Evolutionary conservation across 1,140 invertebrate species (phyloP).

Genomic region (Octopus sinensis): DNA sequence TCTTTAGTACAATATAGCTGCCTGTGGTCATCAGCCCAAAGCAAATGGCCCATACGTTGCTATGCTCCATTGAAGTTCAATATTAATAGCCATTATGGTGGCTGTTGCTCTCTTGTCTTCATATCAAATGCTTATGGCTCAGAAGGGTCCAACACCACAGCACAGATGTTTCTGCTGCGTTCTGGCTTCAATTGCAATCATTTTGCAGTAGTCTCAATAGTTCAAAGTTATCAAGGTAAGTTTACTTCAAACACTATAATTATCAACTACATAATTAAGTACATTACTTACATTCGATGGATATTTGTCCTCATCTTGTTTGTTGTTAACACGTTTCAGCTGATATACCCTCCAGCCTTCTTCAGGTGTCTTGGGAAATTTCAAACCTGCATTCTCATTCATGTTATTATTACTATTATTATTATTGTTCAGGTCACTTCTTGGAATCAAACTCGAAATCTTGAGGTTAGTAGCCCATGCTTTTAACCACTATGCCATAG

Average conservation of each 20-base stretch:
- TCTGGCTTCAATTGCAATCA: conserved; percentile 42
- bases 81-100: conserved; percentile 37
- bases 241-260: neutral
- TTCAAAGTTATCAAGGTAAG: conserved; percentile 24
- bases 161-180: conserved; percentile 27
- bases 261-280: too few species aligned
- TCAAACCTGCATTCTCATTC: too few species aligned
- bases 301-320: too few species aligned
- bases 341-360: too few species aligned
- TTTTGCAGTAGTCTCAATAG: conserved; percentile 19
- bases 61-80: conserved; percentile 31
- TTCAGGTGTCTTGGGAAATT: too few species aligned
- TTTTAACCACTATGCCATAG: too few species aligned
- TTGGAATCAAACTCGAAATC: too few species aligned
- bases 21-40: neutral
- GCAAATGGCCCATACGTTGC: conserved; percentile 47
- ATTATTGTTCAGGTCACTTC: too few species aligned
- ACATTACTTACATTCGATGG: too few species aligned
- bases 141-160: conserved; percentile 31
- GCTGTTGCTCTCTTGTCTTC: conserved; percentile 28
- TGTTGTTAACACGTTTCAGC: too few species aligned
- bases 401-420: too few species aligned
- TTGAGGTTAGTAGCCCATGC: too few species aligned
- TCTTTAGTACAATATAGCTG: neutral
- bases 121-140: conserved; percentile 30